Conservation (phyloP, 53 echinoderm and acorn worm species). For the Hippasteria phrygiana region DNA sequence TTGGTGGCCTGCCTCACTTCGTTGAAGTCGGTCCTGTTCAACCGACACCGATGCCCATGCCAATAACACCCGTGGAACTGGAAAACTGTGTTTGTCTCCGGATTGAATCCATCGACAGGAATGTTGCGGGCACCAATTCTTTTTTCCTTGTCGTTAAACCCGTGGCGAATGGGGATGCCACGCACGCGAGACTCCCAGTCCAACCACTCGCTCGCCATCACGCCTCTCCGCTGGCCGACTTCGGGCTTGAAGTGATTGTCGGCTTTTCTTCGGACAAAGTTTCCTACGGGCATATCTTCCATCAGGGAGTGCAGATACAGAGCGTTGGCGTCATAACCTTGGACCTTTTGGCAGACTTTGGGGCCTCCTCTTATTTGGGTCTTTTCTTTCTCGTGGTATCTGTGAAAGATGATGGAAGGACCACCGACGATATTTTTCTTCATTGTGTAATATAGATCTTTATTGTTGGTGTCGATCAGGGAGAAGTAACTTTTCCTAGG, state of each 20-base stretch:
- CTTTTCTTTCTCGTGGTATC: slow-evolving; percentile 58
- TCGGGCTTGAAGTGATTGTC: slow-evolving; percentile 46
- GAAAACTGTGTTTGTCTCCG: slow-evolving; percentile 56
- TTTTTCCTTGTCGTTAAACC: too few species aligned
- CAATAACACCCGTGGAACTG: slow-evolving; percentile 65
- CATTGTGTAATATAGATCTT: slow-evolving; percentile 45
- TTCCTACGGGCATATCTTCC: slow-evolving; percentile 76
- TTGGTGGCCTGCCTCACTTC: neutral
- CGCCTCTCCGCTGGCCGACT: neutral
- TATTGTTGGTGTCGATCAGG: slow-evolving; percentile 16
- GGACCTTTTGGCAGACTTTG: slow-evolving; percentile 66
- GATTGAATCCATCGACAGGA: slow-evolving; percentile 54
- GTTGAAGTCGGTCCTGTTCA: neutral
- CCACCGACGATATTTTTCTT: slow-evolving; percentile 55
- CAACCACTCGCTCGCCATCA: slow-evolving; percentile 47
- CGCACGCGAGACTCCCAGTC: slow-evolving; percentile 35
- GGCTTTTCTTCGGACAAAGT: slow-evolving; percentile 37
- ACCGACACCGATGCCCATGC: slow-evolving; percentile 36
- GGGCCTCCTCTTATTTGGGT: slow-evolving; percentile 62
- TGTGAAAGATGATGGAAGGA: slow-evolving; percentile 50
- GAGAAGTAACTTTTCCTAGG: slow-evolving; percentile 28
- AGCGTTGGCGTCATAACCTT: slow-evolving; percentile 76
- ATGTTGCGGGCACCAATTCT: too few species aligned
- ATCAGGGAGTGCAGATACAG: slow-evolving; percentile 68
- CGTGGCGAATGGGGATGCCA: slow-evolving; percentile 27